A percentile compares a stretch with the other conserved stretches of the same genome.
Conservation (phyloP, 2,888 invertebrate genomes). For the Tillus elongatus region DNA sequence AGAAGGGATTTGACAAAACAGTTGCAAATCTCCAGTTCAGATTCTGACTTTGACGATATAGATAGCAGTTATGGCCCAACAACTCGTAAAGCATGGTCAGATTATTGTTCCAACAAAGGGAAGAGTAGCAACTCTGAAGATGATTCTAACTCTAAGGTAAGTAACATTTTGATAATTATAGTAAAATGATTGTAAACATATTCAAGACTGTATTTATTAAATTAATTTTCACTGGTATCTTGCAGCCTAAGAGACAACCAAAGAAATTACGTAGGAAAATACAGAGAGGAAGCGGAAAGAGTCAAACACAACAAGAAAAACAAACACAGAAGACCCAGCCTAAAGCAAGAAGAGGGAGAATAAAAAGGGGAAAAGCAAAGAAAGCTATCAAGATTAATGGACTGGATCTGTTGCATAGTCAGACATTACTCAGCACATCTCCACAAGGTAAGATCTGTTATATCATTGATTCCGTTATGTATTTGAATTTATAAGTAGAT, state of each 20-base stretch:
- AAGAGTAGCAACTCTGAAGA: constrained; percentile 56
- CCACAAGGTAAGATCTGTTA: constrained; percentile 49
- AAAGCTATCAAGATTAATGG: constrained; percentile 72
- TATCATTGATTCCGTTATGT: constrained; percentile 6
- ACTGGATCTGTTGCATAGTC: constrained; percentile 78
- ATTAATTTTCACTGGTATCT: neutral
- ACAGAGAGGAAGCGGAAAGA: constrained; percentile 41
- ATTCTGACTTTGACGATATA: constrained; percentile 38
- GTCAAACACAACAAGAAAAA: constrained; percentile 27
- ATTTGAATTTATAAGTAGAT: constrained; percentile 6
- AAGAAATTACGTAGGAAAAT: constrained; percentile 44
- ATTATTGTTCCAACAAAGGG: constrained; percentile 56
- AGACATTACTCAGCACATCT: constrained; percentile 79
- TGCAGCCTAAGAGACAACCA: constrained; percentile 34
- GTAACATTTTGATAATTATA: constrained; percentile 11
- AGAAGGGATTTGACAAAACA: constrained; percentile 47
- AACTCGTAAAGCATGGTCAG: constrained; percentile 66
- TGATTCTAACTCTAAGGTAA: constrained; percentile 42
- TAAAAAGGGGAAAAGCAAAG: constrained; percentile 53
- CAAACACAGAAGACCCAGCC: constrained; percentile 33
- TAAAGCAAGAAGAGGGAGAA: constrained; percentile 48
- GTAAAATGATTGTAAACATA: constrained; percentile 6
- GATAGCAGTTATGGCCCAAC: constrained; percentile 53
- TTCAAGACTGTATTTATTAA: neutral
- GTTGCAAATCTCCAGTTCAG: constrained; percentile 38